These are phyloP conservation scores for Nesoenas mayeri DNA, from an alignment of 2,113 vertebrate species.

Conservation along the genomic window DNA sequence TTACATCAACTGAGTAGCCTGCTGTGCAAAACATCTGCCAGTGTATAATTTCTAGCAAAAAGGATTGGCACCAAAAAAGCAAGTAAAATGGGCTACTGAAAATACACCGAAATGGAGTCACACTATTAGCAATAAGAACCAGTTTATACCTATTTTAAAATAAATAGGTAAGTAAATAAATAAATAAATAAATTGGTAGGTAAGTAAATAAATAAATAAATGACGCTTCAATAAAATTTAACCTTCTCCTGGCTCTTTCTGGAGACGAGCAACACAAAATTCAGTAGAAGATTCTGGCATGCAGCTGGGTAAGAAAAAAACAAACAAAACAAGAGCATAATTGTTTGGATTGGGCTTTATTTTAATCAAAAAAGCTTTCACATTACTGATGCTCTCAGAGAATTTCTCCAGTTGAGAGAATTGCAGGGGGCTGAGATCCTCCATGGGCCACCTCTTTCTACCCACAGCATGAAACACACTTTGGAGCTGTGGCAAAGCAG, in stretches of 20 bases:
- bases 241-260: background rate
- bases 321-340: background rate
- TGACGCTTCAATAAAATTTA: background rate
- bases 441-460: background rate
- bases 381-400: background rate
- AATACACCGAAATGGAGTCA: background rate
- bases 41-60: background rate
- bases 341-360: background rate
- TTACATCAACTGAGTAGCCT: background rate
- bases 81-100: background rate
- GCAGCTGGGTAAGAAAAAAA: background rate
- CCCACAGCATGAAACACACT: no score
- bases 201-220: background rate
- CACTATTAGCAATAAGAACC: background rate
- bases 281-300: background rate
- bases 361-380: background rate
- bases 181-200: background rate
- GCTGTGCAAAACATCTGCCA: conserved; percentile 36
- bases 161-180: background rate
- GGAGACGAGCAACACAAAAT: background rate
- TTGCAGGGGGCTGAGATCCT: background rate
- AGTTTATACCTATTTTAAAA: background rate
- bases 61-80: background rate
- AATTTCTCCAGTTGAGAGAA: background rate
- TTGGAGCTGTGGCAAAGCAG: background rate